Evolutionary conservation across 2,888 invertebrate species (phyloP).

Genomic region (Dusona sp.): DNA sequence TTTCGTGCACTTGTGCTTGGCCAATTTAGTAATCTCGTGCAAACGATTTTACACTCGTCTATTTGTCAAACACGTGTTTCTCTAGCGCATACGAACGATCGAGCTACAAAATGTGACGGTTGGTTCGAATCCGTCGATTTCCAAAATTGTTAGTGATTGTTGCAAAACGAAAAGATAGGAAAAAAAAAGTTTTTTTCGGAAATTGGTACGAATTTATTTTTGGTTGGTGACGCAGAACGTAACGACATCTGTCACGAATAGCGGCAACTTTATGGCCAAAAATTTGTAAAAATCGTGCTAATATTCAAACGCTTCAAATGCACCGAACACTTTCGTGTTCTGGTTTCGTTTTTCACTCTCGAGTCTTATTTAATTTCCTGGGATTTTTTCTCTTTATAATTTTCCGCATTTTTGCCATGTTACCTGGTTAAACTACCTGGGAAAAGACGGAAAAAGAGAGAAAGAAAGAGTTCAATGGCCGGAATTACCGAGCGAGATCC

Average conservation of each 20-base stretch:
- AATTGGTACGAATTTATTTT: background rate
- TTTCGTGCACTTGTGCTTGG: constrained; percentile 15
- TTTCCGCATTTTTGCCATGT: constrained; percentile 2
- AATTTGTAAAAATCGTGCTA: background rate
- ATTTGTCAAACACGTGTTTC: constrained; percentile 18
- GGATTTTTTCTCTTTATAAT: background rate
- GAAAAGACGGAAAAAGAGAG: constrained; percentile 3
- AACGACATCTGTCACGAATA: background rate
- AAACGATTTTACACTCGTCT: constrained; percentile 3
- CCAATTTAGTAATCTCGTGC: constrained; percentile 4
- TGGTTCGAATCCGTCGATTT: background rate
- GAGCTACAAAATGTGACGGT: background rate
- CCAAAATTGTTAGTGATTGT: background rate
- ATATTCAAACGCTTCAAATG: background rate
- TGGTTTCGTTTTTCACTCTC: background rate
- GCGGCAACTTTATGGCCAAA: background rate
- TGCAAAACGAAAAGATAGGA: background rate
- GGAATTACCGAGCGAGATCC: constrained; percentile 57
- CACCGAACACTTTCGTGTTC: background rate
- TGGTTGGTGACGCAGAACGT: background rate
- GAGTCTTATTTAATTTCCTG: background rate
- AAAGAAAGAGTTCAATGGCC: constrained; percentile 54
- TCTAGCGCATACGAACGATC: background rate
- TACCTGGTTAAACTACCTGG: background rate
- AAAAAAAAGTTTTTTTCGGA: background rate